A percentile compares a stretch with the other conserved stretches of the same genome.
Conservation (phyloP, 2,888 invertebrate genomes). For the Plagodis pulveraria region DNA sequence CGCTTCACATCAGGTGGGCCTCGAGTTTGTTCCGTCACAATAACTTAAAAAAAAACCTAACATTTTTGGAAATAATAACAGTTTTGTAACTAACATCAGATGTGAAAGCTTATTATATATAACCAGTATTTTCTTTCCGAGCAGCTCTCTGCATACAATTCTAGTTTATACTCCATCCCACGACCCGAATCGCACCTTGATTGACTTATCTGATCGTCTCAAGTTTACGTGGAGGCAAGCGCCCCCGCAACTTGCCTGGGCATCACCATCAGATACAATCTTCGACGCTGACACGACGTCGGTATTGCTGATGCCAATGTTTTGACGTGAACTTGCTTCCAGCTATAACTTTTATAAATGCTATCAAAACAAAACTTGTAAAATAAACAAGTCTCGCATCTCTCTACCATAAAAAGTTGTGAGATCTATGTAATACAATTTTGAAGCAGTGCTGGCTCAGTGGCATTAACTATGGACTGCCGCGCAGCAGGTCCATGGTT, state of each 20-base stretch:
- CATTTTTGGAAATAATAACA: not conserved
- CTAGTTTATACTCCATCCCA: conserved; percentile 46
- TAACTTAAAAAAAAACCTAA: too few relatives aligned
- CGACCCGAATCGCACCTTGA: conserved; percentile 50
- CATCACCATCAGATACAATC: conserved; percentile 70
- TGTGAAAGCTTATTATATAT: not conserved
- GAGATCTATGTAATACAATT: too few relatives aligned
- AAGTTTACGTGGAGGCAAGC: conserved; percentile 56
- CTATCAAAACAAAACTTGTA: too few relatives aligned
- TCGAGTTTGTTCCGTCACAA: too few relatives aligned
- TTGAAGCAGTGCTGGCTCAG: too few relatives aligned
- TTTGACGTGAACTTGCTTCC: conserved; percentile 58
- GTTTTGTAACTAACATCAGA: not conserved
- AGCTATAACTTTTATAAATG: not conserved
- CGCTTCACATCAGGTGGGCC: too few relatives aligned
- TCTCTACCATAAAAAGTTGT: too few relatives aligned
- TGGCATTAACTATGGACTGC: too few relatives aligned
- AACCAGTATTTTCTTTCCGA: not conserved
- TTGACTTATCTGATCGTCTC: conserved; percentile 72
- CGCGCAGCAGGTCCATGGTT: too few relatives aligned
- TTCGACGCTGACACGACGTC: conserved; percentile 47
- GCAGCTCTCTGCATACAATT: conserved; percentile 23
- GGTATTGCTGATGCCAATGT: conserved; percentile 53
- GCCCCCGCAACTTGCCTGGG: conserved; percentile 41
- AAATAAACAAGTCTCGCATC: too few relatives aligned